Conservation (phyloP, 2,113 vertebrate species). For the Oceanites oceanicus region DNA sequence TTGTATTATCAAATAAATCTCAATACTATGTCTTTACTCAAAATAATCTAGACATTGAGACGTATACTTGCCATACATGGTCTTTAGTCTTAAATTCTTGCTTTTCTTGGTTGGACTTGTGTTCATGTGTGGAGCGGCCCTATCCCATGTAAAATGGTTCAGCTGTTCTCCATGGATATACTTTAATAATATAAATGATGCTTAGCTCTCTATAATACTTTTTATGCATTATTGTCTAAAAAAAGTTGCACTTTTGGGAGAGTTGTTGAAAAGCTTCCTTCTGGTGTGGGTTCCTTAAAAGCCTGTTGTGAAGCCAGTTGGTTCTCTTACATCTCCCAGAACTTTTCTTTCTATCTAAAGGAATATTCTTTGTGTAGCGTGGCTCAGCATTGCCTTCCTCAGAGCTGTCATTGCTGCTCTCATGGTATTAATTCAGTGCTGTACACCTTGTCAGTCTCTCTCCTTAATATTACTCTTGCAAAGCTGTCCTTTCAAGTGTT, state of each 20-base stretch:
- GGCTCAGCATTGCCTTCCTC: not conserved
- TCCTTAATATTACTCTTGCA: not conserved
- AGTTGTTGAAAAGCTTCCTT: not conserved
- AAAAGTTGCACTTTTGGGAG: not conserved
- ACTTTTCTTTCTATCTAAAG: not conserved
- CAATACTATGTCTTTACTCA: not conserved
- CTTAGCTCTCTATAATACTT: not conserved
- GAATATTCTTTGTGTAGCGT: not conserved
- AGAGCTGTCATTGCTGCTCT: not conserved
- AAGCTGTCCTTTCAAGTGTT: not conserved
- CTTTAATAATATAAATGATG: not conserved
- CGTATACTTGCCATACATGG: not conserved
- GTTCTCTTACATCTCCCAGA: not conserved
- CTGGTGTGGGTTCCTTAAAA: not conserved
- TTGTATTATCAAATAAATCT: not conserved
- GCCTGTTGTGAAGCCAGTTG: not conserved
- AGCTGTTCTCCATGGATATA: not conserved
- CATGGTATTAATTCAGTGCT: not conserved
- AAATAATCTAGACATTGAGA: not conserved
- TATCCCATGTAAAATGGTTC: not conserved
- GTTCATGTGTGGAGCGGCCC: not conserved
- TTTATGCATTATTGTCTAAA: not conserved
- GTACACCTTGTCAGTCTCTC: not conserved
- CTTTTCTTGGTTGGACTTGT: not conserved
- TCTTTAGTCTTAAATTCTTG: not conserved